These are phyloP conservation scores for Pedionomus torquatus DNA, from an alignment of 2,113 vertebrate species.

Conservation along the genomic window DNA sequence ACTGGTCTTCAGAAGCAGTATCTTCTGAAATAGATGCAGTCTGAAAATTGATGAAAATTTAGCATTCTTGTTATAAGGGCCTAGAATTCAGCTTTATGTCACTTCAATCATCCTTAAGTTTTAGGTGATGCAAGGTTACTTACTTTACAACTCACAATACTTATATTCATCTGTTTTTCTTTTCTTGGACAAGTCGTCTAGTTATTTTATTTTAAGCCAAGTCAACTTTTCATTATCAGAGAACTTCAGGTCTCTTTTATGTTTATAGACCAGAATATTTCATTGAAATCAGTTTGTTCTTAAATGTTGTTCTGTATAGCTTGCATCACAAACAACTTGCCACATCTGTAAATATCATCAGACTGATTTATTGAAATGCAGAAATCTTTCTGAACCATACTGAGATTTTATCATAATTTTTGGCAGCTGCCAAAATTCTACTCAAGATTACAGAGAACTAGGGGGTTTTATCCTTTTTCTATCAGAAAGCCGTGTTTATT, in stretches of 20 bases:
- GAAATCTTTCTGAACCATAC: background rate
- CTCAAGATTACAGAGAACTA: background rate
- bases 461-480: fast-evolving
- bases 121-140: background rate
- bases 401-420: background rate
- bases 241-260: background rate
- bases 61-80: background rate
- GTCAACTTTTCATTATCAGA: background rate
- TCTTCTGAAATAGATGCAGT: background rate
- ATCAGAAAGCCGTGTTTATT: background rate
- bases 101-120: background rate
- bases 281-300: background rate
- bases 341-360: background rate
- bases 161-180: background rate
- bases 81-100: background rate
- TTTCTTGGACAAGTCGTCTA: background rate
- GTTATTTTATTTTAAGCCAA: background rate
- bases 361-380: background rate
- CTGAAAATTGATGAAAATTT: background rate
- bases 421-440: background rate
- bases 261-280: background rate
- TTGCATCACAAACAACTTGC: background rate
- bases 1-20: background rate
- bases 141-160: background rate
- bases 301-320: background rate